Percentiles rank a stretch among this genome's conserved stretches.
These are phyloP conservation scores for Bombyx mandarina DNA, from an alignment of 1,140 invertebrate genomes.

Conservation along the genomic window DNA sequence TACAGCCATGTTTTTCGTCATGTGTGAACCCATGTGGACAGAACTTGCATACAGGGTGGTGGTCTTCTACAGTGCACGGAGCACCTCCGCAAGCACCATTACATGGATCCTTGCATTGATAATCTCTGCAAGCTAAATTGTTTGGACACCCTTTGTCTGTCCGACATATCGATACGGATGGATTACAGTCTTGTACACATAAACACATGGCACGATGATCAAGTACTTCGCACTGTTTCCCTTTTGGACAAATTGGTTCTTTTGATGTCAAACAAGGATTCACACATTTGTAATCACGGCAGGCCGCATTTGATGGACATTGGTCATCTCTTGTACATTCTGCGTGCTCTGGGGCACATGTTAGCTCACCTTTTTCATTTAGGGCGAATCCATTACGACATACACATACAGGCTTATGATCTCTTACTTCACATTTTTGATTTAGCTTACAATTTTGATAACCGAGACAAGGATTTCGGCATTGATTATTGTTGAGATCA, in stretches of 20 bases:
- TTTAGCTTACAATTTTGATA: constrained; percentile 80
- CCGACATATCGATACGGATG: constrained; percentile 88
- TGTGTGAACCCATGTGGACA: constrained; percentile 91
- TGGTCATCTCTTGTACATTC: constrained; percentile 87
- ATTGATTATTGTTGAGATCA: constrained; percentile 76
- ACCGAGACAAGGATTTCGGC: constrained; percentile 82
- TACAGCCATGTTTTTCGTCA: constrained; percentile 91
- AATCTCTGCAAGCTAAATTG: constrained; percentile 87
- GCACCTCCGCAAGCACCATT: constrained; percentile 84
- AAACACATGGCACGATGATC: constrained; percentile 89
- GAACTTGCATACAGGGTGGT: constrained; percentile 94
- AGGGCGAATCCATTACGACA: constrained; percentile 90
- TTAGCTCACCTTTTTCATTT: constrained; percentile 86
- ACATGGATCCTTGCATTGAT: constrained; percentile 92
- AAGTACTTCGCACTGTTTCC: constrained; percentile 87
- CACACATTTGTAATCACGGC: constrained; percentile 84
- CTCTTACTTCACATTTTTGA: constrained; percentile 89
- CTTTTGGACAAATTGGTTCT: constrained; percentile 78
- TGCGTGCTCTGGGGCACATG: constrained; percentile 82
- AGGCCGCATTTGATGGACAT: constrained; percentile 88
- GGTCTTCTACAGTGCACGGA: constrained; percentile 92
- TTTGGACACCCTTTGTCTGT: constrained; percentile 89
- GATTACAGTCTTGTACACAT: constrained; percentile 88
- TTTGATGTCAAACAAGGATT: constrained; percentile 84
- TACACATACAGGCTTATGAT: constrained; percentile 87